Conservation (phyloP, 1,140 invertebrate genomes). For the Drosophila rufa region DNA sequence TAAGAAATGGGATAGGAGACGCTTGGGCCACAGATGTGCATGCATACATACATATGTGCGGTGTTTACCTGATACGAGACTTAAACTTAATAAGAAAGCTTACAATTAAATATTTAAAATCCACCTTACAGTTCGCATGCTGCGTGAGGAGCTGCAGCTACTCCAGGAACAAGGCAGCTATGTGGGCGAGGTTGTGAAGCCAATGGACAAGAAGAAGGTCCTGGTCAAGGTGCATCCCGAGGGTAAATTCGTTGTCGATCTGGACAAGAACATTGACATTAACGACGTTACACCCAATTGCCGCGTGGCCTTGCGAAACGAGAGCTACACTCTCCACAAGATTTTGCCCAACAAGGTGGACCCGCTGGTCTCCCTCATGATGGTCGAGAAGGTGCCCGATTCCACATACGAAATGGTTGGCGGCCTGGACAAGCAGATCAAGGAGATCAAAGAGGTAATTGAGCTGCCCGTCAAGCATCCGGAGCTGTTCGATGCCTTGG, state of each 20-base stretch:
- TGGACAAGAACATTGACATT: slow-evolving; percentile 99
- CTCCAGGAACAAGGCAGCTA: slow-evolving; percentile 99
- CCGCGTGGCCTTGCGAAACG: slow-evolving; percentile 98
- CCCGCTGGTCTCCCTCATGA: slow-evolving; percentile 99
- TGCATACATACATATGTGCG: neutral
- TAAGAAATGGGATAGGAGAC: slow-evolving; percentile 75
- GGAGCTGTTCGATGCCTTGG: slow-evolving; percentile 99
- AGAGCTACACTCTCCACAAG: slow-evolving; percentile 99
- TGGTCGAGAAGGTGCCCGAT: slow-evolving; percentile 99
- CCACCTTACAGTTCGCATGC: slow-evolving; percentile 93
- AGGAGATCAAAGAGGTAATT: slow-evolving; percentile 99
- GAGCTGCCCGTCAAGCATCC: slow-evolving; percentile 99
- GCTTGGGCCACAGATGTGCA: no score
- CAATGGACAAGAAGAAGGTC: slow-evolving; percentile 99
- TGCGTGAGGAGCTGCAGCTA: slow-evolving; percentile 98
- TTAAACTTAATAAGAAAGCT: no score
- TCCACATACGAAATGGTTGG: slow-evolving; percentile 99
- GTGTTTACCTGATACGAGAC: no score
- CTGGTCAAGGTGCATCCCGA: slow-evolving; percentile 99
- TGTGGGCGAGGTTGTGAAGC: slow-evolving; percentile 99
- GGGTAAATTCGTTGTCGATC: slow-evolving; percentile 99
- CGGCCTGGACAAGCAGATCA: slow-evolving; percentile 99
- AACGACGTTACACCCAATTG: slow-evolving; percentile 99
- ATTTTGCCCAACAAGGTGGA: slow-evolving; percentile 99
- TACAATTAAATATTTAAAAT: slow-evolving; percentile 1